phyloP scores from a whole-genome alignment of 2,888 invertebrate species.

The Erannis defoliaria region DNA sequence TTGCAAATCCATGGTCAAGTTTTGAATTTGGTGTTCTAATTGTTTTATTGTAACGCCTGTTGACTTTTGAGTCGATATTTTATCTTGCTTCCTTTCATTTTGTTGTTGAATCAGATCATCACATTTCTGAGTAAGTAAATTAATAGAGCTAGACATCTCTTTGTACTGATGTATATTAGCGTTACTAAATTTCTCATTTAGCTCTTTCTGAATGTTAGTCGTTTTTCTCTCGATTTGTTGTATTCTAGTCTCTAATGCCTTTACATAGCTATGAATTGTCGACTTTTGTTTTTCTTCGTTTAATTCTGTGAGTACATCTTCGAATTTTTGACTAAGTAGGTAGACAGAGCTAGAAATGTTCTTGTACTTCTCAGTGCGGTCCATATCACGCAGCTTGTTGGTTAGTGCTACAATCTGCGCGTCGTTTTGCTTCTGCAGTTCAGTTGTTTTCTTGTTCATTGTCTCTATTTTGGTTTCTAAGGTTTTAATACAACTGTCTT shows the following conservation, averaged over 20 bases:
- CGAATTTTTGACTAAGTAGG: constrained; percentile 4
- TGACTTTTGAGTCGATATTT: background rate
- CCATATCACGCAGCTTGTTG: background rate
- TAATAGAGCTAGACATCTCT: background rate
- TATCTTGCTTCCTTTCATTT: background rate
- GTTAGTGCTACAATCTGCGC: background rate
- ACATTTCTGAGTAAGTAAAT: background rate
- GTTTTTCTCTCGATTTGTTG: background rate
- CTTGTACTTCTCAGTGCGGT: background rate
- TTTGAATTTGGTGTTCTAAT: background rate
- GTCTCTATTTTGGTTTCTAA: constrained; percentile 5
- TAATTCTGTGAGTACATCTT: constrained; percentile 3
- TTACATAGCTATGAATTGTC: background rate
- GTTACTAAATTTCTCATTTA: background rate
- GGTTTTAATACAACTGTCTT: background rate
- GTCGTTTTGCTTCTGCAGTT: background rate
- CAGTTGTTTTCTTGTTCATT: background rate
- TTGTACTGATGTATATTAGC: background rate
- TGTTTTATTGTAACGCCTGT: background rate
- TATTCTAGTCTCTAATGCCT: background rate
- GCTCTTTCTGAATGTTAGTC: background rate
- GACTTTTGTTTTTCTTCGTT: background rate
- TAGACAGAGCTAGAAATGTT: constrained; percentile 2
- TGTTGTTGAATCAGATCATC: background rate
- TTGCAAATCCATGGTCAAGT: background rate